Conservation (phyloP, 1,140 invertebrate species). For the Teleogryllus occipitalis region DNA sequence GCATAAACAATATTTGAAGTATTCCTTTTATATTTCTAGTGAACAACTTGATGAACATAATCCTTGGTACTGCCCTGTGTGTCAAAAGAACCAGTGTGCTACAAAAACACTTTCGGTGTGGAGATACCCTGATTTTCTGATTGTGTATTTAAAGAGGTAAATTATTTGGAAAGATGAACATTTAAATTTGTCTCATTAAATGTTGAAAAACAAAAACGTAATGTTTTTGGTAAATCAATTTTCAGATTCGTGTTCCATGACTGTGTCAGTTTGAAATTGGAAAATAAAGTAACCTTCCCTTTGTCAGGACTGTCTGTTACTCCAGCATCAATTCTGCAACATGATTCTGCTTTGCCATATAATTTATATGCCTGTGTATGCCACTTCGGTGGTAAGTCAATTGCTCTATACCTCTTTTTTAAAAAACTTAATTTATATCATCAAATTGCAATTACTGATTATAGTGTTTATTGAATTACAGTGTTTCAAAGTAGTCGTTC, state of each 20-base stretch:
- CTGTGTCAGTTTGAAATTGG: slow-evolving; percentile 56
- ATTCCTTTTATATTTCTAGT: slow-evolving; percentile 35
- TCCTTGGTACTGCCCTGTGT: slow-evolving; percentile 63
- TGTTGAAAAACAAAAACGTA: not conserved
- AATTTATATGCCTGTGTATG: slow-evolving; percentile 62
- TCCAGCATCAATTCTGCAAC: slow-evolving; percentile 32
- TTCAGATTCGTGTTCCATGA: slow-evolving; percentile 62
- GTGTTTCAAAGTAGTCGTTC: not conserved
- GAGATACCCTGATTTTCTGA: slow-evolving; percentile 59
- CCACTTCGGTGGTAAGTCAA: slow-evolving; percentile 54
- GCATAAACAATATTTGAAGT: no score
- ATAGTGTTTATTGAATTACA: not conserved
- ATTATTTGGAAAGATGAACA: not conserved
- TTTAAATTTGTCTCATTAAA: not conserved
- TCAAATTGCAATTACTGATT: not conserved
- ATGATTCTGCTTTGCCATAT: slow-evolving; percentile 39
- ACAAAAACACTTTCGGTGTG: slow-evolving; percentile 62
- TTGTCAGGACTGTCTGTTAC: slow-evolving; percentile 46
- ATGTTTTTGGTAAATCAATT: no score
- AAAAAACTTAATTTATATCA: not conserved
- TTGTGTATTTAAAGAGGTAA: slow-evolving; percentile 63
- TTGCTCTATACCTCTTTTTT: not conserved
- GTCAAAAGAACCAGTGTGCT: slow-evolving; percentile 56
- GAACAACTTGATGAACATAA: slow-evolving; percentile 60
- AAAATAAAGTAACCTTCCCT: slow-evolving; percentile 58